Base-by-base conservation (phyloP, 2,797 vertebrate genomes). In the Chanos chanos region DNA sequence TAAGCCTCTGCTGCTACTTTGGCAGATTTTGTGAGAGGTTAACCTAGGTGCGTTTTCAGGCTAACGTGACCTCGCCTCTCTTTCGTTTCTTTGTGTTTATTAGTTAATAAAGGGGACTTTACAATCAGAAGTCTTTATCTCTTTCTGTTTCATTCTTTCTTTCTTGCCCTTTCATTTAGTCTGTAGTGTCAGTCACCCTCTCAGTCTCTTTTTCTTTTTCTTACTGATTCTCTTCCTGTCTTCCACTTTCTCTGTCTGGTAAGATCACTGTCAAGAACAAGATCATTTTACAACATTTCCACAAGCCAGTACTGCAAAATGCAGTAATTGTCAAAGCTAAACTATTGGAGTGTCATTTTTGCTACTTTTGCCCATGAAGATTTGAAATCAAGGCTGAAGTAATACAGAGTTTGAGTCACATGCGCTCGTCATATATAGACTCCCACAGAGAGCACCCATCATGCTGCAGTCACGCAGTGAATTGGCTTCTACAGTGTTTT, bases 211-310 rank as follows among this genome's bases (percentile, higher is more conserved):
- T 33, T 12, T 45, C 55, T 13, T 43, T 27, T 43, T 48, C 44
- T 61, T 47, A 36, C 41, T 51, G 47, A 24, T 50, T 25, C 50
- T 58, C 13, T 22, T 30, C 13, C 19, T 36, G n/a, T n/a, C n/a
- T n/a, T n/a, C n/a, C n/a, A n/a, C n/a, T n/a, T n/a, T n/a, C n/a
- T n/a, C n/a, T n/a, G n/a, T n/a, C n/a, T 25, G 4, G 4, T n/a
- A 27, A 25, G 1, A 18, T 8, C 4, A 49, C 9, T 28, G 15
- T 7, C 10, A 13, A 31, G 18, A 9, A 10, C 47, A 28, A 16
- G 15, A 6, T 7, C n/a, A 2, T 9, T 31, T 31, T 31, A 8
- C 28, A 49, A 30, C 49, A 30, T 31, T 18, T 7, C 49, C 27
- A 49, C 4, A 18, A 4, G 13, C 49, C 47, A 28, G n/a, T 13